phyloP scores from a whole-genome alignment of 1,140 invertebrate genomes.

The Bradysia coprophila region DNA sequence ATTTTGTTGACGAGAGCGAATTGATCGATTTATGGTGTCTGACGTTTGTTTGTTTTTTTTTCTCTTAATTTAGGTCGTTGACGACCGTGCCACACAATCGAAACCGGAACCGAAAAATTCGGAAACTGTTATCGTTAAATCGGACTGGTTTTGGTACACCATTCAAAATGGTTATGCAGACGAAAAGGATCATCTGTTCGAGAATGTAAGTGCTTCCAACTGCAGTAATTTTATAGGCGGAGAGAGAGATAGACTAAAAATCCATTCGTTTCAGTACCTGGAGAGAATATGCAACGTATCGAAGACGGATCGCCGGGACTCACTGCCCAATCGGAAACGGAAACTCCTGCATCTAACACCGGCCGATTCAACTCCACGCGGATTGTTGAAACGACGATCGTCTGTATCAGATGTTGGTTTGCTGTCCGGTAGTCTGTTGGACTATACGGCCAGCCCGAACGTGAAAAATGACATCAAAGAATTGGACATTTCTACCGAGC shows the following conservation, averaged over 20 bases:
- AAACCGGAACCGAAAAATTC: constrained; percentile 36
- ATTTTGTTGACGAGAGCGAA: too few species aligned
- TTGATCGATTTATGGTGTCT: too few species aligned
- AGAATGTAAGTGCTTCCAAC: constrained; percentile 41
- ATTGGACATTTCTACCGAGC: constrained; percentile 13
- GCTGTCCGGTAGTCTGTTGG: constrained; percentile 71
- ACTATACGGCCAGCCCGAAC: constrained; percentile 58
- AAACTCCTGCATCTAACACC: constrained; percentile 36
- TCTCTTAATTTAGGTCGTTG: constrained; percentile 58
- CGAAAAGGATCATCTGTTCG: constrained; percentile 73
- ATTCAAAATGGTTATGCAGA: constrained; percentile 89
- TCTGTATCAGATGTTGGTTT: constrained; percentile 65
- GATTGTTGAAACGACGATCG: constrained; percentile 49
- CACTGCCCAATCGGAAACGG: constrained; percentile 41
- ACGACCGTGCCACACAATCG: constrained; percentile 49
- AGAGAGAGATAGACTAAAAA: too few species aligned
- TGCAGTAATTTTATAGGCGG: not conserved
- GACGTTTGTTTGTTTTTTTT: too few species aligned
- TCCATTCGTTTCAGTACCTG: constrained; percentile 19
- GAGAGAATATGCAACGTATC: constrained; percentile 23
- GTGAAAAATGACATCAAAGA: constrained; percentile 25
- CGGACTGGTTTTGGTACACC: constrained; percentile 89
- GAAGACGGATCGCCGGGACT: constrained; percentile 33
- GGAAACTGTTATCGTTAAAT: constrained; percentile 56
- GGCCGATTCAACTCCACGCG: constrained; percentile 17